Percentiles rank a stretch among this genome's conserved stretches.
phyloP scores from a whole-genome alignment of 1,140 invertebrate species.

The Popillia japonica region DNA sequence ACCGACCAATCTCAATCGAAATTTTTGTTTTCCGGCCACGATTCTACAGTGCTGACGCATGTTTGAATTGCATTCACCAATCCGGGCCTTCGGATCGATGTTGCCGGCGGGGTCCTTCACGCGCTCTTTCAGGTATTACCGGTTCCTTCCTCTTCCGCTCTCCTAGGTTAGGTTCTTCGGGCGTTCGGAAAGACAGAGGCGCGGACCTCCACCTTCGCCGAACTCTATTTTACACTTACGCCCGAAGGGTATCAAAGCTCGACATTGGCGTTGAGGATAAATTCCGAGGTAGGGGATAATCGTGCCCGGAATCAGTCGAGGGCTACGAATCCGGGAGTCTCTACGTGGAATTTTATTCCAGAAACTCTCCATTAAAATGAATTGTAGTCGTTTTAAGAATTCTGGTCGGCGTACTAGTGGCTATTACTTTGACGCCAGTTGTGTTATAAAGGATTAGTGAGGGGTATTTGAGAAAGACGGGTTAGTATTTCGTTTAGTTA shows the following conservation, averaged over 20 bases:
- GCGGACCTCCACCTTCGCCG: background rate
- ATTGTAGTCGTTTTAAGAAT: background rate
- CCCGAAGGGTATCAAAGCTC: background rate
- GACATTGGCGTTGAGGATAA: background rate
- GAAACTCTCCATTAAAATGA: background rate
- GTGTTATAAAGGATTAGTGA: background rate
- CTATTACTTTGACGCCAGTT: background rate
- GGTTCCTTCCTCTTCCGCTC: slow-evolving; percentile 8
- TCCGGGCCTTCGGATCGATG: background rate
- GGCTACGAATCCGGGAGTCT: background rate
- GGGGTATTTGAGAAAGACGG: too few relatives aligned
- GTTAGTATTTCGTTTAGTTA: too few relatives aligned
- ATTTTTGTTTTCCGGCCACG: slow-evolving; percentile 4
- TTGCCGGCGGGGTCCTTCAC: slow-evolving; percentile 7
- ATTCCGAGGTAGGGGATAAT: background rate
- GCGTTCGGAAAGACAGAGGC: background rate
- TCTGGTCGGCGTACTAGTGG: background rate
- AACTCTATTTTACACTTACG: background rate
- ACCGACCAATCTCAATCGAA: background rate
- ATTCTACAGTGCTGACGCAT: background rate
- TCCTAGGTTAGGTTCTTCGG: background rate
- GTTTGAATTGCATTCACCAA: slow-evolving; percentile 5
- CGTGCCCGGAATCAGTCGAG: background rate
- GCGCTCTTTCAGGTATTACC: background rate
- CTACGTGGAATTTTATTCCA: background rate